phyloP scores from a whole-genome alignment of 2,888 invertebrate species.

The Litoditis marina region DNA sequence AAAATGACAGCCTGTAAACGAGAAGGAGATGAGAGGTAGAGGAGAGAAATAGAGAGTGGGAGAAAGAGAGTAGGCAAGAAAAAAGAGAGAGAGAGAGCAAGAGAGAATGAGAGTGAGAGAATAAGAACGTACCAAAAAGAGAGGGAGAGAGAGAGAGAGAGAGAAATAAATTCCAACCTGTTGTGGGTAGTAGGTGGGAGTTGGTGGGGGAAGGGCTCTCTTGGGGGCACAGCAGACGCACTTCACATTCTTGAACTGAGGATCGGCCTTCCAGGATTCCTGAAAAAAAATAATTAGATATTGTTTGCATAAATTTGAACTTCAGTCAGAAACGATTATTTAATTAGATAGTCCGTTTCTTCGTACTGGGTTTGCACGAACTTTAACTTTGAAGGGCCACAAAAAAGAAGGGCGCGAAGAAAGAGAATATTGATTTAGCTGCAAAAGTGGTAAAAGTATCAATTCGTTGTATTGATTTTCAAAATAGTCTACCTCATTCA shows the following conservation, averaged over 20 bases:
- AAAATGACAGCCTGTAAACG: background rate
- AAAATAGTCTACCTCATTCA: no score
- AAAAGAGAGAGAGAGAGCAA: background rate
- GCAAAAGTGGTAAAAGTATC: no score
- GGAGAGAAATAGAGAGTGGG: background rate
- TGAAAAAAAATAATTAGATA: no score
- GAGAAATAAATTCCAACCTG: background rate
- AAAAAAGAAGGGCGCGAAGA: no score
- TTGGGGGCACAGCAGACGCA: slow-evolving; percentile 46
- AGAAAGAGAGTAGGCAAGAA: background rate
- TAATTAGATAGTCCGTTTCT: no score
- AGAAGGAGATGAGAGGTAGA: background rate
- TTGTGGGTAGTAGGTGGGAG: slow-evolving; percentile 4
- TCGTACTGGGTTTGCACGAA: no score
- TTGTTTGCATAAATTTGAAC: background rate
- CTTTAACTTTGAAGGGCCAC: no score
- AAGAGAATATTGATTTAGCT: no score
- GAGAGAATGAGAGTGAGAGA: no score
- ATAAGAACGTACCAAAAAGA: no score
- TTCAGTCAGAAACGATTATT: background rate
- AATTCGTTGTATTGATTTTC: no score
- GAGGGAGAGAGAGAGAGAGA: no score
- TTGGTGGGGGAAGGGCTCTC: slow-evolving; percentile 10
- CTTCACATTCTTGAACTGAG: slow-evolving; percentile 30
- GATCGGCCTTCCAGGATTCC: slow-evolving; percentile 23